Evolutionary conservation across 2,113 vertebrate genomes (phyloP), one percentile per base, ranked within the genome.

Genomic region (Thamnophis sirtalis): DNA sequence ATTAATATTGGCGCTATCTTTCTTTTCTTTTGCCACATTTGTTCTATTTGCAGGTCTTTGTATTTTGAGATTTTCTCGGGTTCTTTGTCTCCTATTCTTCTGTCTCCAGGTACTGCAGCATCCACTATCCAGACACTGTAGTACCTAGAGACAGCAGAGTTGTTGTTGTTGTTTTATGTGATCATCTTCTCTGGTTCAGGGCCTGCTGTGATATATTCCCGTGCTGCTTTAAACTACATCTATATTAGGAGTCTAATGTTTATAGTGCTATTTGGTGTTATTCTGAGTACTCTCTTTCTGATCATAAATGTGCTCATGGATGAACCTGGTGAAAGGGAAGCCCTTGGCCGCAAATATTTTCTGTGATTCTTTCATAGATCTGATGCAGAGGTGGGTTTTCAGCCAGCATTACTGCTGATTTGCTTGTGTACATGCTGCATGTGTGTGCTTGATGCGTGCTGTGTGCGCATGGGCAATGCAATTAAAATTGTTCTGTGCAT

Each of bases 261-360:
- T 91, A 90, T 90, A 92, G 88, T 51, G 95, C 95, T 95, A 95
- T 90, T 95, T 95, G 94, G 86, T 89, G 93, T 94, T 94, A 86
- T 91, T 93, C 92, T 93, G 93, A 95, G 92, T 53, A 58, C 43
- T 92, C 95, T 89, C 90, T 92, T 58, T 4, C 88, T 91, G 43
- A 90, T 85, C 85, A 89, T 93, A 86, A 96, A 95, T 80, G 51
- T 88, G 17, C 0, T 73, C 89, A 28, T 91, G 86, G 90, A 92
- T 91, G 93, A 89, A 92, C 33, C 91, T 92, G 3, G 93, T 93
- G 95, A 92, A 85, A 89, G 90, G 91, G 49, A 91, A 94, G 94
- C 86, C 93, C 94, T 92, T 26, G 6, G 3, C 89, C 88, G 91
- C 90, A 92, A 93, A 93, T 1, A 90, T 89, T 68, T 80, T 93